Base-by-base conservation (phyloP, 2,113 vertebrate genomes). In the Manacus vitellinus region DNA sequence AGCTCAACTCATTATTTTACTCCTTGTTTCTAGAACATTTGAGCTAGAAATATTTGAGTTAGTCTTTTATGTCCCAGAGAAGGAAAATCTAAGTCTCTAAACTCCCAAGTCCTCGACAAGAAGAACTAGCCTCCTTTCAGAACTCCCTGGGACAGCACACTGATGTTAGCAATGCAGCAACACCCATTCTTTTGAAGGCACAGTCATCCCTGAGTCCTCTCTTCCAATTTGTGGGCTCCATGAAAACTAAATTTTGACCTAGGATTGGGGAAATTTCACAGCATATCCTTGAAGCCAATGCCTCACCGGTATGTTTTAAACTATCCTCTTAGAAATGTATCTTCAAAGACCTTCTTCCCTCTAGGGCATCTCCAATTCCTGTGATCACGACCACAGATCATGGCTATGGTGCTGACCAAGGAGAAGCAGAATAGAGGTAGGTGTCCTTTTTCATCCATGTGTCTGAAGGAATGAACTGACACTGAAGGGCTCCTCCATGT, bases 331-430 rank as follows among this genome's bases (percentile, higher is more conserved):
- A 62, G 28, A 51, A 61, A 55, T 49, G 39, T 13, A 24, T 23
- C 33, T 46, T 44, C 14, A 39, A 58, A 75, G 8, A 70, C 10
- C 18, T 43, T 18, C 47, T 85, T 79, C 31, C 12, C 24, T 51
- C 41, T 56, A 23, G 5, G 22, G 1, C 33, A 66, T 61, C 61
- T 68, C 74, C 35, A 33, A 74, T 75, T 61, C 27, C 51, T 81
- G 22, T 47, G 15, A 19, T 46, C 22, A 11, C 35, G 33, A 31
- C 24, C 17, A 27, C 14, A 47, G 27, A 9, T 39, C 0, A 0
- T 28, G 25, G 21, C 9, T 43, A 14, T 10, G 16, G 8, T 65
- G 51, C 23, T 65, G 52, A 15, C 4, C 11, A 72, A 72, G 65
- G 31, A 65, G 54, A 81, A 78, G 28, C 24, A 59, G 20, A 70